phyloP scores from a whole-genome alignment of 2,113 vertebrate genomes.

The Trochalopteron elliotii region DNA sequence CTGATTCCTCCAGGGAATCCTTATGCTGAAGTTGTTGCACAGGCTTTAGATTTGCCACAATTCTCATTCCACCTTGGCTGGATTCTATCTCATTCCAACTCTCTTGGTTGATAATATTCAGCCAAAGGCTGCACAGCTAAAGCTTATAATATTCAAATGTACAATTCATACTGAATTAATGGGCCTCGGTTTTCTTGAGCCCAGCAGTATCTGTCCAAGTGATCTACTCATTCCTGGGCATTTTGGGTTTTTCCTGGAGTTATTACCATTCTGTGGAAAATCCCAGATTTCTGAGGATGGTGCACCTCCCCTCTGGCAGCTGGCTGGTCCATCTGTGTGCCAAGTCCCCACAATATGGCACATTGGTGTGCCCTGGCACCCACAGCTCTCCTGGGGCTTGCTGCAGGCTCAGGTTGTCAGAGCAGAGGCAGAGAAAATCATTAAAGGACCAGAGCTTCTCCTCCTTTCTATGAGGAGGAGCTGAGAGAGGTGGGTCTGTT shows the following conservation, averaged over 20 bases:
- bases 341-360: accelerated
- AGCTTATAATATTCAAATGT: neutral
- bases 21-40: neutral
- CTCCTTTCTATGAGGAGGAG: neutral
- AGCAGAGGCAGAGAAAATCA: neutral
- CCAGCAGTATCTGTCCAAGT: neutral
- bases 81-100: neutral
- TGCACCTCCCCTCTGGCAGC: neutral
- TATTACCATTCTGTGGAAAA: neutral
- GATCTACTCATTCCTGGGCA: neutral
- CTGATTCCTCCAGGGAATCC: neutral
- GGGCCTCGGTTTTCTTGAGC: neutral
- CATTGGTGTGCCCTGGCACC: neutral
- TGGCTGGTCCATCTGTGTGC: neutral
- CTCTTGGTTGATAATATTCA: neutral
- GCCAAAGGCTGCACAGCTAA: neutral
- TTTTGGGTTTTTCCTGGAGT: neutral
- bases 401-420: neutral
- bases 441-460: neutral
- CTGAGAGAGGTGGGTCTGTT: neutral
- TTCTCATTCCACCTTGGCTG: neutral
- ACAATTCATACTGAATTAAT: neutral
- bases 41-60: neutral
- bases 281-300: neutral
- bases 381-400: neutral